Evolutionary conservation across 2,888 invertebrate species (phyloP), one percentile per base, ranked within the genome.

Genomic region (Hofmannophila pseudospretella): DNA sequence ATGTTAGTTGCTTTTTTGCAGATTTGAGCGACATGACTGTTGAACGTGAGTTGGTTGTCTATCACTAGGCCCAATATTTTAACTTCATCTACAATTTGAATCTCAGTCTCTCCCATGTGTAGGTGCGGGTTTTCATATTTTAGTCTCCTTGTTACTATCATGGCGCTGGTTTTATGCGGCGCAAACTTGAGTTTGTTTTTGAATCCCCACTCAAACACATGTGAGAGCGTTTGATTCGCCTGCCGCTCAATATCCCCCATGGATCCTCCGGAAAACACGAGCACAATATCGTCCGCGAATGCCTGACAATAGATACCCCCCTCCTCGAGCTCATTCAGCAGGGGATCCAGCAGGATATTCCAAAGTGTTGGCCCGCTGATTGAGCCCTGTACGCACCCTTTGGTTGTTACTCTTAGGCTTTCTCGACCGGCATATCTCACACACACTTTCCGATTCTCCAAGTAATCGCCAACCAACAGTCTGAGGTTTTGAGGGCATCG

Each of bases 301-400:
- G 22, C 22, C 22, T 22, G 22, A 7, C 22, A 22, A 7, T 22
- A 22, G 3, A 7, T 7, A 7, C 8, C 8, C 8, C 5, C 7
- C 5, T 8, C 9, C 1, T 38, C 22, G 1, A 38, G 26, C 1
- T 11, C 28, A 4, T 36, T 4, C 1, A 42, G 36, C 1, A 42
- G 23, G 0, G 34, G 36, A n/a, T 44, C 30, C 10, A 41, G 34
- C 3, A 36, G 36, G 1, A 41, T 9, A 16, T 44, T 39, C 41
- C 41, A 41, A 1, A 39, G 9, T 2, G 31, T 30, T 7, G 44
- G 44, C 1, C 44, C 41, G 2, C 39, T 25, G 3, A 32, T 38
- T 0, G 38, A 40, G 1, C 39, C 36, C 22, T 43, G 42, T 1
- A 41, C 32, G 13, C 39, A 28, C 8, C 28, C 28, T 8, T 28